phyloP scores from a whole-genome alignment of 1,140 invertebrate species.

The Drosophila baimaii region DNA sequence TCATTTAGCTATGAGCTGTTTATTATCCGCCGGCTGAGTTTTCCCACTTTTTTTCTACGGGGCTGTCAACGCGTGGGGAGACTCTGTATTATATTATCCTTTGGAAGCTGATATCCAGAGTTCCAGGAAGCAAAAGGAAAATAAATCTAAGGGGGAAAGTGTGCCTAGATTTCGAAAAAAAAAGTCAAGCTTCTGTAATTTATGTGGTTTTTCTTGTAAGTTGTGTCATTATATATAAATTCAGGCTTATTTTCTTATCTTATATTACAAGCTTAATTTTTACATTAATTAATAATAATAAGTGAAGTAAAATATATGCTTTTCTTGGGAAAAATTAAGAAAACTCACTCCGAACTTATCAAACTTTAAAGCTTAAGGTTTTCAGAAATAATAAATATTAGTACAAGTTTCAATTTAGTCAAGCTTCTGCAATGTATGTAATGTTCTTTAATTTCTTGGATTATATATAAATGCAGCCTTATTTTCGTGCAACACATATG shows the following conservation, averaged over 20 bases:
- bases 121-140: conserved; percentile 15
- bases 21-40: conserved; percentile 56
- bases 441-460: too few relatives aligned
- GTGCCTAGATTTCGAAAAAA: conserved; percentile 1
- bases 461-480: too few relatives aligned
- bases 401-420: too few relatives aligned
- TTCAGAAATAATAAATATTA: conserved; percentile 6
- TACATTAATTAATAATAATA: not conserved
- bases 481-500: too few relatives aligned
- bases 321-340: not conserved
- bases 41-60: conserved; percentile 11
- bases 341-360: not conserved
- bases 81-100: conserved; percentile 5
- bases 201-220: not conserved
- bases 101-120: conserved; percentile 3
- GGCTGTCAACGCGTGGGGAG: conserved; percentile 8
- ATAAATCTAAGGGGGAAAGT: conserved; percentile 1
- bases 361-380: not conserved
- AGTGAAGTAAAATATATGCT: not conserved
- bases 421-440: too few relatives aligned
- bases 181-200: not conserved
- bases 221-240: not conserved
- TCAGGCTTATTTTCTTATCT: too few relatives aligned
- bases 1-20: conserved; percentile 74
- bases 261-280: too few relatives aligned